These are phyloP conservation scores for Gryon sp. DNA, from an alignment of 1,140 invertebrate genomes.

Conservation along the genomic window DNA sequence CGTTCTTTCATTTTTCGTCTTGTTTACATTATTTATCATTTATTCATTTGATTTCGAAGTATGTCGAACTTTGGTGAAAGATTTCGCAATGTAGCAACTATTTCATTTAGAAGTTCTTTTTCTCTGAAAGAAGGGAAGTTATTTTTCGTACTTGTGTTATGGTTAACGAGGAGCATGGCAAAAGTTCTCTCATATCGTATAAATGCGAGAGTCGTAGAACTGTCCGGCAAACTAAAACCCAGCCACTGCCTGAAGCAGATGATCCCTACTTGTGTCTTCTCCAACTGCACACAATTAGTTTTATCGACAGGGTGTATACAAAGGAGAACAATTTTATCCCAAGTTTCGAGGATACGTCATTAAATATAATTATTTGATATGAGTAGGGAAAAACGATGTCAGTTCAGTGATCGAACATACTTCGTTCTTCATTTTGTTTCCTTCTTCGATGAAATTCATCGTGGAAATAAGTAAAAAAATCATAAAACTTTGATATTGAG, in stretches of 20 bases:
- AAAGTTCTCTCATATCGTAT: slow-evolving; percentile 60
- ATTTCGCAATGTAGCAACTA: slow-evolving; percentile 11
- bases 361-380: slow-evolving; percentile 55
- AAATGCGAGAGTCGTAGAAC: slow-evolving; percentile 49
- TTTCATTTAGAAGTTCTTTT: slow-evolving; percentile 41
- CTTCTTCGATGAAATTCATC: too few relatives aligned
- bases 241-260: slow-evolving; percentile 53
- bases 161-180: slow-evolving; percentile 47
- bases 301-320: slow-evolving; percentile 58
- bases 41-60: slow-evolving; percentile 12
- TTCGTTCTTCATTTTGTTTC: too few relatives aligned
- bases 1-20: too few relatives aligned
- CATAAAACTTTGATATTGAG: too few relatives aligned
- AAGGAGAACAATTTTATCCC: slow-evolving; percentile 31
- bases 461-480: too few relatives aligned
- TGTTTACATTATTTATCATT: background rate
- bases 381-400: slow-evolving; percentile 11
- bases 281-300: slow-evolving; percentile 61
- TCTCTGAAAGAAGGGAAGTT: slow-evolving; percentile 35
- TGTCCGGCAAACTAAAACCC: slow-evolving; percentile 47
- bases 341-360: slow-evolving; percentile 48
- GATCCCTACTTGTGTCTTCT: slow-evolving; percentile 59
- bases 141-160: slow-evolving; percentile 49
- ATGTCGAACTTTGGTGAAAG: background rate
- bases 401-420: background rate